phyloP scores from a whole-genome alignment of 2,113 vertebrate genomes.

The Menidia beryllina region DNA sequence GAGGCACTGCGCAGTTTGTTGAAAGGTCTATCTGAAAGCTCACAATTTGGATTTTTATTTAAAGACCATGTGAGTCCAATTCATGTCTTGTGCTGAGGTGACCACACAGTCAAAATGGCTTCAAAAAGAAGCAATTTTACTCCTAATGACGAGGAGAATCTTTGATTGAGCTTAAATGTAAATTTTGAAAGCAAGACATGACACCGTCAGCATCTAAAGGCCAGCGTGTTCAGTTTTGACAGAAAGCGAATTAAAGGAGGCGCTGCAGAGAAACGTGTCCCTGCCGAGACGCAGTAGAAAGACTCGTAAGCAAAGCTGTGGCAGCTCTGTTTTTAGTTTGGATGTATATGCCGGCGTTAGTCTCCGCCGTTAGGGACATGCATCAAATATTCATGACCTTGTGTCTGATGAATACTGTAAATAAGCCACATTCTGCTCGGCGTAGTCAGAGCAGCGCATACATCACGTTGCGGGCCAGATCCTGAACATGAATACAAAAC shows the following conservation, averaged over 20 bases:
- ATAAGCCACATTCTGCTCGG: slow-evolving; percentile 27
- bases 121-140: slow-evolving; percentile 4
- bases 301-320: slow-evolving; percentile 9
- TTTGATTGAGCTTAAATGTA: neutral
- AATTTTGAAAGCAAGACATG: too few relatives aligned
- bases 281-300: slow-evolving; percentile 13
- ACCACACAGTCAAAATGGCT: neutral
- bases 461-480: slow-evolving; percentile 40
- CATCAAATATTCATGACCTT: slow-evolving; percentile 64
- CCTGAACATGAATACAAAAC: slow-evolving; percentile 50
- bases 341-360: slow-evolving; percentile 23
- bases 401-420: slow-evolving; percentile 32
- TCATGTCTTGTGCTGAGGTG: neutral
- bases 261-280: slow-evolving; percentile 19
- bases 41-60: neutral
- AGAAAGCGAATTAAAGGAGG: slow-evolving; percentile 13
- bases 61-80: neutral
- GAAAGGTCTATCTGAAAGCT: neutral
- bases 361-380: slow-evolving; percentile 22
- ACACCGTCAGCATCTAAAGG: slow-evolving; percentile 19
- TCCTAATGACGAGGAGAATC: neutral
- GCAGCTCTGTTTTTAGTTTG: slow-evolving; percentile 33
- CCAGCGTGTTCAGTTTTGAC: slow-evolving; percentile 11
- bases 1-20: too few relatives aligned
- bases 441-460: slow-evolving; percentile 32